Evolutionary conservation across 2,113 vertebrate genomes (phyloP).

Genomic region (Hassar affinis): DNA sequence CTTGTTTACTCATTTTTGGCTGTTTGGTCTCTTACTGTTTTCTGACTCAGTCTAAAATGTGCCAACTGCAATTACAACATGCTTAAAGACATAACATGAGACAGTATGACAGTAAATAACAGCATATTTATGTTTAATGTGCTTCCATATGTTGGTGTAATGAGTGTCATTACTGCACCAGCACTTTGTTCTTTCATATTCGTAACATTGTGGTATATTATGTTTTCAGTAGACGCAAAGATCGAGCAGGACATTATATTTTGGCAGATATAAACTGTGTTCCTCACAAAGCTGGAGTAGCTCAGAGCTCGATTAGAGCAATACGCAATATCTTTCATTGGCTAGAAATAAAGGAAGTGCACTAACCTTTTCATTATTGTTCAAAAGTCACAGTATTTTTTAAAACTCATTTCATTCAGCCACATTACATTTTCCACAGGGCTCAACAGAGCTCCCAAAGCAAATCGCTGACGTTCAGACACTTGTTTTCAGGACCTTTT

Average conservation of each 20-base stretch:
- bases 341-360: not conserved
- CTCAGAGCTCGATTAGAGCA: not conserved
- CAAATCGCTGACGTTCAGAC: not conserved
- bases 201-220: not conserved
- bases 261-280: not conserved
- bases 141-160: not conserved
- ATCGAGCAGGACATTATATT: not conserved
- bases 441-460: not conserved
- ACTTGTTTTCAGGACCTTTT: not conserved
- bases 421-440: not conserved
- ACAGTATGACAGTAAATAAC: not conserved
- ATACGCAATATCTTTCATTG: not conserved
- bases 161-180: not conserved
- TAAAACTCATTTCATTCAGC: not conserved
- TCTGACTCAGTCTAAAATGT: not conserved
- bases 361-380: not conserved
- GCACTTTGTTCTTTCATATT: not conserved
- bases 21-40: not conserved
- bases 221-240: not conserved
- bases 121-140: not conserved
- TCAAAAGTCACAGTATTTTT: not conserved
- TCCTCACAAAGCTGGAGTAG: not conserved
- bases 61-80: not conserved
- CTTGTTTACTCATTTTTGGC: not conserved
- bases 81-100: not conserved